Conservation (phyloP, 2,888 invertebrate genomes). For the Orthonychiurus folsomi region DNA sequence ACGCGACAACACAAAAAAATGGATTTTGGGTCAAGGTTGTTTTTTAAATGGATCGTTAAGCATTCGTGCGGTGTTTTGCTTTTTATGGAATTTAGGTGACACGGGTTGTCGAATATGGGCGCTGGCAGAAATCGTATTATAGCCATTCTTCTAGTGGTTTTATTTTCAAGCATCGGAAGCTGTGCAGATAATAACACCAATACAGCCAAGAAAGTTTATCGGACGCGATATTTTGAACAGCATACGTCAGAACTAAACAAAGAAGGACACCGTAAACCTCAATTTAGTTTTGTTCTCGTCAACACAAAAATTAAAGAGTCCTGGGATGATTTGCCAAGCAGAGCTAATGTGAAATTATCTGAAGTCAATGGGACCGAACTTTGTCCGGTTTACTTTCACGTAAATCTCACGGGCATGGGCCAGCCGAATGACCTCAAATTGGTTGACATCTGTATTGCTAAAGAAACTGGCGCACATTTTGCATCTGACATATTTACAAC, state of each 20-base stretch:
- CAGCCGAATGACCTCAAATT: not conserved
- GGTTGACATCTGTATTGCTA: not conserved
- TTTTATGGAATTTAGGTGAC: too few relatives aligned
- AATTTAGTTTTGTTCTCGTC: not conserved
- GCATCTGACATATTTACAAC: not conserved
- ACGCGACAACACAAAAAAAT: too few relatives aligned
- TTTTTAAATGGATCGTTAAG: too few relatives aligned
- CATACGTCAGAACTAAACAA: not conserved
- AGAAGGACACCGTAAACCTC: not conserved
- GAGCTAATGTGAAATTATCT: not conserved
- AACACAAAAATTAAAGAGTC: not conserved
- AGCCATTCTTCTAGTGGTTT: too few relatives aligned
- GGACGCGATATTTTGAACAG: not conserved
- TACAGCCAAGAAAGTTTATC: too few relatives aligned
- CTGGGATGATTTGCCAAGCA: not conserved
- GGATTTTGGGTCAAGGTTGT: too few relatives aligned
- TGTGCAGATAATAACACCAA: too few relatives aligned
- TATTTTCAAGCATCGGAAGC: too few relatives aligned
- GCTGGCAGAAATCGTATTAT: too few relatives aligned
- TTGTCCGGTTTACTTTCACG: not conserved
- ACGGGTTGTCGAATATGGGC: too few relatives aligned
- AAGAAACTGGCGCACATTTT: not conserved
- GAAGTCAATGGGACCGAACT: not conserved
- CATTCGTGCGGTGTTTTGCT: too few relatives aligned
- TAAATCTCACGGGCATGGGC: not conserved